These are phyloP conservation scores for Sebastes iracundus DNA, from an alignment of 2,797 vertebrate genomes.

Conservation along the genomic window DNA sequence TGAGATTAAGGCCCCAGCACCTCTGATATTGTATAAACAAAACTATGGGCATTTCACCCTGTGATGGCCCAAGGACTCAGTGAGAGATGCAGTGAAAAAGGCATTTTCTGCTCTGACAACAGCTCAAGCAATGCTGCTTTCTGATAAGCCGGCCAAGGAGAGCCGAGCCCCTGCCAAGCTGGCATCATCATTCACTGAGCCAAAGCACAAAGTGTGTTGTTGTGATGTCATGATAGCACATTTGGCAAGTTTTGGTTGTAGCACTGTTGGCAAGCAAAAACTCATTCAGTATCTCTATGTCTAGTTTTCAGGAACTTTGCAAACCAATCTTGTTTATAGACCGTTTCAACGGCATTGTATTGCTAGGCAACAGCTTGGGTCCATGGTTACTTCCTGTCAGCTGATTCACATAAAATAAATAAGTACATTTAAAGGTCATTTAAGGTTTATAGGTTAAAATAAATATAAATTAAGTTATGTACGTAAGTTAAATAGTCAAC, in stretches of 20 bases:
- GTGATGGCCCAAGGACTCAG: constrained; percentile 59
- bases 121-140: constrained; percentile 34
- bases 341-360: neutral
- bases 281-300: constrained; percentile 1
- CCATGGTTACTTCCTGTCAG: neutral
- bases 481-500: no score
- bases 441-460: no score
- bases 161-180: constrained; percentile 36
- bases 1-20: constrained; percentile 72
- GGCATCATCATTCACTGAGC: constrained; percentile 34
- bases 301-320: constrained; percentile 27
- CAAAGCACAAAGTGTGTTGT: constrained; percentile 12
- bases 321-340: constrained; percentile 20
- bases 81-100: constrained; percentile 42
- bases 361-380: neutral
- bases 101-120: constrained; percentile 49
- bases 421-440: no score
- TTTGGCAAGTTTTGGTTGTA: constrained; percentile 33
- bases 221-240: constrained; percentile 46
- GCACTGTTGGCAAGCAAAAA: constrained; percentile 12
- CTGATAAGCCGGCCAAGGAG: constrained; percentile 40
- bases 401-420: neutral
- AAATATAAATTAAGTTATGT: no score
- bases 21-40: constrained; percentile 79
- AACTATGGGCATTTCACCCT: constrained; percentile 69